A percentile compares a stretch with the other conserved stretches of the same genome.
Conservation (phyloP, 2,888 invertebrate species). For the Erebia epiphron region DNA sequence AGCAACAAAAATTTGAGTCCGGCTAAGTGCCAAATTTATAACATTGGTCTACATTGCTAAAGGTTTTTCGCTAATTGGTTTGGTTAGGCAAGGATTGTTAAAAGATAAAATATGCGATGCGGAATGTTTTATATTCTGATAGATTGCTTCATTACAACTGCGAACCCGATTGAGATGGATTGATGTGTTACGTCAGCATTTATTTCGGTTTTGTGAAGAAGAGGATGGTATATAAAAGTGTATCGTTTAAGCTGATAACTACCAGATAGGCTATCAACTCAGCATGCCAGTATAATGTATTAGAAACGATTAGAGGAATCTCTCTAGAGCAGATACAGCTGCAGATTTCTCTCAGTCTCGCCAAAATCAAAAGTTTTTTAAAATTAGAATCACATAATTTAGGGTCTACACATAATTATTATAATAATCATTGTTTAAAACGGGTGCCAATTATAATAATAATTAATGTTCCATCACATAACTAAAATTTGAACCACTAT, state of each 20-base stretch:
- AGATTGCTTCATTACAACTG: conserved; percentile 71
- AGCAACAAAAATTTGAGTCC: conserved; percentile 79
- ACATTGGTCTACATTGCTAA: conserved; percentile 72
- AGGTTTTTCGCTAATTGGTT: conserved; percentile 81
- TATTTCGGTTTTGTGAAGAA: neutral
- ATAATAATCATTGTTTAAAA: neutral
- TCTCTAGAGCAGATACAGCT: too few species aligned
- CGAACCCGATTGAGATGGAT: conserved; percentile 52
- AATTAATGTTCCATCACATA: conserved; percentile 14
- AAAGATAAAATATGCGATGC: conserved; percentile 81
- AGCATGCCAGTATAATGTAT: conserved; percentile 4
- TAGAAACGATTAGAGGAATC: neutral
- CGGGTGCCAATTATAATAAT: conserved; percentile 9
- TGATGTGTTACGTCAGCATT: conserved; percentile 7
- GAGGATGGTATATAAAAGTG: neutral
- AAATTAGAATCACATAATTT: too few species aligned
- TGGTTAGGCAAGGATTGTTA: conserved; percentile 78
- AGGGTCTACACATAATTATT: too few species aligned
- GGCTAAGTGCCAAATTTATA: conserved; percentile 83
- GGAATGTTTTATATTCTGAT: conserved; percentile 79
- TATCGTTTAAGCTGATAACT: neutral
- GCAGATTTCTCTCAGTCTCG: too few species aligned
- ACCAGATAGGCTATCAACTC: neutral
- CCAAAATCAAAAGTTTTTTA: too few species aligned
- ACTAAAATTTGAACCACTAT: conserved; percentile 11